Evolutionary conservation across 2,888 invertebrate genomes (phyloP), one percentile per base, ranked within the genome.

Genomic region (Leucophenga montana): DNA sequence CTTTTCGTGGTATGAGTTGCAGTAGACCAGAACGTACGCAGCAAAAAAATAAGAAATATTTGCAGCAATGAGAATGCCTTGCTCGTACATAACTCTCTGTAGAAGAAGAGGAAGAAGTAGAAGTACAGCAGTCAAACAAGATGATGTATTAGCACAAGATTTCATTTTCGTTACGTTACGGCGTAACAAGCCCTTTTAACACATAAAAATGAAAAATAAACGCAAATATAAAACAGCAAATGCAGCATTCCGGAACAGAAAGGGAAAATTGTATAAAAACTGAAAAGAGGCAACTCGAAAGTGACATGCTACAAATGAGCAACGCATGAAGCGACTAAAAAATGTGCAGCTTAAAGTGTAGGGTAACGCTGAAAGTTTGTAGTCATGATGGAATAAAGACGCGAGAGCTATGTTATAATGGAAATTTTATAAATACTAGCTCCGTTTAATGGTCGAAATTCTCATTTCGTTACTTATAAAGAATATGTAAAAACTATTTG

Each of bases 161-260:
- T 46, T 46, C 33, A 33, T 5, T 8, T 33, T 33, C 33, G 4
- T 39, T 39, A 5, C 9, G 11, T 48, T 64, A 46, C 48, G 22
- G 11, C 48, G 44, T 64, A 64, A 64, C 62, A 64, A 64, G 62
- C 22, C 46, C 22, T 61, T 39, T 39, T 39, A 39, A 39, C 44
- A 64, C 62, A 64, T 64, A 6, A 48, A 64, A 64, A 64, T 64
- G 48, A 64, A 64, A 64, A 64, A 64, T 64, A 64, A 64, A 64
- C 46, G 62, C 48, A 64, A 64, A 64, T 61, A 33, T 39, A 61
- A 61, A 61, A 61, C 61, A 61, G 39, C 31, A 61, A 61, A 39
- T 61, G 27, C 31, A 39, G 39, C 27, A 61, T 39, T 14, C 61
- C 39, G 8, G 44, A 48, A 44, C 20, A 46, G 39, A 62, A 27